A percentile compares a stretch with the other conserved stretches of the same genome.
phyloP scores from a whole-genome alignment of 2,797 vertebrate genomes.

The Aeoliscus strigatus region DNA sequence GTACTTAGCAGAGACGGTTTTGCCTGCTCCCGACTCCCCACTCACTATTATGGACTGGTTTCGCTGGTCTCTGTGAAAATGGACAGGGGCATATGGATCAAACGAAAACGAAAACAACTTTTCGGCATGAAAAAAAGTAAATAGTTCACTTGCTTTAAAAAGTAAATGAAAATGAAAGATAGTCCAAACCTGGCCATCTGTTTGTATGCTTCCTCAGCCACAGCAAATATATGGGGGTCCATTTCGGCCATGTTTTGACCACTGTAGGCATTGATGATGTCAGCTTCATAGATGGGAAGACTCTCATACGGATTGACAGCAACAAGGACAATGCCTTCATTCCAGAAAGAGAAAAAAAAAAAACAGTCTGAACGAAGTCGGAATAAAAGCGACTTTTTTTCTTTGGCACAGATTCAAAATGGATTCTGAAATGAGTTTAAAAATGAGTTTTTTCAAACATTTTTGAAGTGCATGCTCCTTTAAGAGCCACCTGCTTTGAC shows the following conservation, averaged over 20 bases:
- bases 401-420: too few species aligned
- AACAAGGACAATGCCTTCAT: slow-evolving; percentile 98
- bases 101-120: too few species aligned
- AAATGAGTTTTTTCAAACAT: too few species aligned
- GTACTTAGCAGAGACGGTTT: slow-evolving; percentile 77
- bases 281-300: slow-evolving; percentile 91
- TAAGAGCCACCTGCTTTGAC: slow-evolving; percentile 32
- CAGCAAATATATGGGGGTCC: slow-evolving; percentile 98
- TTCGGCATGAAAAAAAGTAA: too few species aligned
- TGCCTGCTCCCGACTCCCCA: slow-evolving; percentile 78
- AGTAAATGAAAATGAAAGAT: too few species aligned
- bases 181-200: slow-evolving; percentile 99
- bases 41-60: slow-evolving; percentile 85
- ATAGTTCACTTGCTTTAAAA: too few species aligned
- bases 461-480: slow-evolving; percentile 27
- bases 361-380: slow-evolving; percentile 7
- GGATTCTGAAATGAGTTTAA: too few species aligned
- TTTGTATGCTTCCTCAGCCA: slow-evolving; percentile 97
- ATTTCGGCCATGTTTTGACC: slow-evolving; percentile 99
- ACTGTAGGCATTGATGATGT: slow-evolving; percentile 94
- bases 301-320: slow-evolving; percentile 96
- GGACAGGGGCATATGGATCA: too few species aligned
- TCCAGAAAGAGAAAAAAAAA: too few species aligned
- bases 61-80: slow-evolving; percentile 76
- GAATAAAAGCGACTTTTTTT: too few species aligned